Evolutionary conservation across 2,113 vertebrate species (phyloP).

Genomic region (Chlorodrepanis virens): DNA sequence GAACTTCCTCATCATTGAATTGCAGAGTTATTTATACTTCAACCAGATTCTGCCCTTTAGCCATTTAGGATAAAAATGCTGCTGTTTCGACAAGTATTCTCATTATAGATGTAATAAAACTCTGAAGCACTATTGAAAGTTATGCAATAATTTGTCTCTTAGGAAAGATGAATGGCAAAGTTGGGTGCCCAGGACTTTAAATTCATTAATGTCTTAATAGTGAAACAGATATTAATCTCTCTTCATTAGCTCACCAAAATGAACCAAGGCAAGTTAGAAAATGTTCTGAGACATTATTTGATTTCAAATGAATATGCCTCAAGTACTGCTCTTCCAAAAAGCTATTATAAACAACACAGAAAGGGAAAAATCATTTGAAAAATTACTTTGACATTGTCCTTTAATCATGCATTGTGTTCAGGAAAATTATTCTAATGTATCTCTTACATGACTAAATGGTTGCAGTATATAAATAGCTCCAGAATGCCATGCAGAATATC

Average conservation of each 20-base stretch:
- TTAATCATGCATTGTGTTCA: conserved; percentile 44
- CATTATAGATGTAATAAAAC: conserved; percentile 75
- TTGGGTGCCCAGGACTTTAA: conserved; percentile 73
- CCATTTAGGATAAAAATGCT: conserved; percentile 52
- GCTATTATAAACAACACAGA: conserved; percentile 20
- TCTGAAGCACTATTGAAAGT: conserved; percentile 81
- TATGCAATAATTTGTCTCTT: conserved; percentile 89
- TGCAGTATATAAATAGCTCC: conserved; percentile 1
- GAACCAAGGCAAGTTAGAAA: conserved; percentile 55
- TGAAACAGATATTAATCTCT: conserved; percentile 71
- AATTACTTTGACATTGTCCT: conserved; percentile 50
- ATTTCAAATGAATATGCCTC: conserved; percentile 43
- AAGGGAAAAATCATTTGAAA: conserved; percentile 16
- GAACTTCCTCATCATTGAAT: neutral
- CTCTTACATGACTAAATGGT: neutral
- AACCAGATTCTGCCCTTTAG: neutral
- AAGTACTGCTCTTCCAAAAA: conserved; percentile 31
- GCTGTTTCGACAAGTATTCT: conserved; percentile 67
- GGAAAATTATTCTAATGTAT: conserved; percentile 31
- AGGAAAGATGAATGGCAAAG: conserved; percentile 81
- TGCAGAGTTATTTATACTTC: conserved; percentile 43
- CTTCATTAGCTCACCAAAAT: conserved; percentile 67
- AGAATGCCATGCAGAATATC: neutral
- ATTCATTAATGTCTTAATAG: conserved; percentile 90
- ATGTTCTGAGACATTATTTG: conserved; percentile 45